Evolutionary conservation across 2,113 vertebrate species (phyloP).

Genomic region (Speoplatyrhinus poulsoni): DNA sequence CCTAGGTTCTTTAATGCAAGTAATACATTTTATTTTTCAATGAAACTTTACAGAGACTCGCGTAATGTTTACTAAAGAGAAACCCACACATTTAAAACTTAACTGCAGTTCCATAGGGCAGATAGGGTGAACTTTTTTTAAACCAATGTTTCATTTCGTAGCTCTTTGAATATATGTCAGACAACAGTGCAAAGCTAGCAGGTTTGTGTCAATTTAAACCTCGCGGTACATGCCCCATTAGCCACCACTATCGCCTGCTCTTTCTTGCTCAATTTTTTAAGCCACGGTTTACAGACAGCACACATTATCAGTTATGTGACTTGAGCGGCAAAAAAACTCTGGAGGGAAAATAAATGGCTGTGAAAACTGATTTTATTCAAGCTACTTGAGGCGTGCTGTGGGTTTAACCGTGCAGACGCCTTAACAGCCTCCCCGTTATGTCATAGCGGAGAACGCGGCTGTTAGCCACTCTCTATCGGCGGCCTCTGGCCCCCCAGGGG

Average conservation of each 20-base stretch:
- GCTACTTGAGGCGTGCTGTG: constrained; percentile 7
- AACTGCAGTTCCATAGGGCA: no score
- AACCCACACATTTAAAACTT: no score
- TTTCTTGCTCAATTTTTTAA: constrained; percentile 23
- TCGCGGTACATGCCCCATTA: constrained; percentile 43
- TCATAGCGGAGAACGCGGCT: no score
- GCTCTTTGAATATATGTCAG: constrained; percentile 16
- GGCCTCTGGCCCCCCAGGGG: no score
- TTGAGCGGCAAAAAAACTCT: constrained; percentile 26
- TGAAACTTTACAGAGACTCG: no score
- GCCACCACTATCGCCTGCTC: constrained; percentile 13
- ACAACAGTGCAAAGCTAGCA: neutral
- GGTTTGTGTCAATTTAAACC: constrained; percentile 7
- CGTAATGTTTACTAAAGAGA: no score
- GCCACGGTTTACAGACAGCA: constrained; percentile 42
- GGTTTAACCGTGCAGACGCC: constrained; percentile 38
- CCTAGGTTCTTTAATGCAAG: no score
- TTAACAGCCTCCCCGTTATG: constrained; percentile 11
- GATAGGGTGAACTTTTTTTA: neutral
- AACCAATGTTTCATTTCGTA: constrained; percentile 1
- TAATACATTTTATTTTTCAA: no score
- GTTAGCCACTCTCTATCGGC: no score
- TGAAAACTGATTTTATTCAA: constrained; percentile 39
- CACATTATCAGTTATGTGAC: constrained; percentile 42
- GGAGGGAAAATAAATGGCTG: constrained; percentile 41